Evolutionary conservation across 1,140 invertebrate genomes (phyloP), one percentile per base, ranked within the genome.

Genomic region (Oncopodura yosiiana): DNA sequence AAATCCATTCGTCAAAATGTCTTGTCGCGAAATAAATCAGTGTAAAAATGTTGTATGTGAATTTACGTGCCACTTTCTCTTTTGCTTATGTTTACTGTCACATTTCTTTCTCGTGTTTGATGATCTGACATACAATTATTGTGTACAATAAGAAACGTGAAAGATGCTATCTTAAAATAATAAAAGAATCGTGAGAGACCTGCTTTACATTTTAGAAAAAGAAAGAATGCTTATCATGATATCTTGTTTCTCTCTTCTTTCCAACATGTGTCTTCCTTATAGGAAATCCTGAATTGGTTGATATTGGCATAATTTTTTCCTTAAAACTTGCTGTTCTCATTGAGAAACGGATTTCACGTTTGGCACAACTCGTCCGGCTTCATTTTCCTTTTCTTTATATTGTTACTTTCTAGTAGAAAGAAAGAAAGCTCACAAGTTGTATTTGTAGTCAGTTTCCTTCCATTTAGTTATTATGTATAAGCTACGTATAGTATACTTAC

Each of bases 301-400:
- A 59, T 59, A 59, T 59, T 59, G 57, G 57, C 57, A 59, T 59
- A 59, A 59, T 59, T 59, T 54, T 51, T 59, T 50, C 38, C 18
- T 36, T 30, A 39, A 24, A 38, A 49, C 29, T 12, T 46, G 34
- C 44, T 34, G 23, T 42, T 32, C 34, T 37, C 38, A 38, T 54
- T 42, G 37, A 34, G 29, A 45, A 54, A 44, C 52, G 52, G 52
- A 54, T 55, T 55, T 55, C 44, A 55, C 45, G 45, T 55, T 55
- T 55, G 53, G 53, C 53, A 55, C 53, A 41, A 9, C 16, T 16
- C 18, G 30, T 14, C 30, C 14, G 30, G 6, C 30, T 8, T 14
- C 14, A 8, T 34, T 34, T 14, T 14, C 14, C 30, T 34, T 6
- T 14, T 46, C 34, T 32, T 30, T 6, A 46, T 46, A 32, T 46